Base-by-base conservation (phyloP, 92 coral and sea anemone genomes). In the Bergia puertoricense region DNA sequence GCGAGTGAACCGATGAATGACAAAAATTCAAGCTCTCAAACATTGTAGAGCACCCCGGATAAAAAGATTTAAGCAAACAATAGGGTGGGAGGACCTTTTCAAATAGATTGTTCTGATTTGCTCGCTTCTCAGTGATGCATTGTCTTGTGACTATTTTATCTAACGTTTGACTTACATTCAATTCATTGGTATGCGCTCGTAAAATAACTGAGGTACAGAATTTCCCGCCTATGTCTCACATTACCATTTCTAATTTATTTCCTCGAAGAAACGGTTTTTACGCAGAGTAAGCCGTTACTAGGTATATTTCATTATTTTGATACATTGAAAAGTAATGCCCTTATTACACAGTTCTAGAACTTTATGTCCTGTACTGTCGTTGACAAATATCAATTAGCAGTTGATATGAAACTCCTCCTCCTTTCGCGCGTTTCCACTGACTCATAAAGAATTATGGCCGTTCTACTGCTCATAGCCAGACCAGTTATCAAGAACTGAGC, bases 31-130 rank as follows among this genome's bases (percentile, higher is more conserved):
- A 40, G 2, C 3, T 8, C 1, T 36, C 48, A 74, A 74, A 43
- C 78, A 7, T 39, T 74, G 38, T 74, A 74, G 1, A 74, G 42
- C 20, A 8, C 38, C 8, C 40, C 79, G 44, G 7, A 5, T 74
- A 7, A 43, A n/a, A 40, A 9, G 22, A 40, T 41, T 56, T 13
- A 54, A 20, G 23, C 11, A 62, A 0, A 62, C 69, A 40, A 43
- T 18, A 39, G 3, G 8, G 2, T 41, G 80, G 80, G 56, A 8
- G 80, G 80, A 76, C 2, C 46, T n/a, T 76, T 36, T 15, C 20
- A 74, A 36, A 37, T 74, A 40, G 79, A 30, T 5, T 40, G 22
- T 76, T 76, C 14, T 76, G 80, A 76, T 76, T 76, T 30, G 80
- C 11, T 76, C 23, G 14, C 4, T 43, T 20, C 38, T 43, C 23